A percentile compares a stretch with the other conserved stretches of the same genome.
Evolutionary conservation across 1,140 invertebrate genomes (phyloP).

Genomic region (Maconellicoccus hirsutus): DNA sequence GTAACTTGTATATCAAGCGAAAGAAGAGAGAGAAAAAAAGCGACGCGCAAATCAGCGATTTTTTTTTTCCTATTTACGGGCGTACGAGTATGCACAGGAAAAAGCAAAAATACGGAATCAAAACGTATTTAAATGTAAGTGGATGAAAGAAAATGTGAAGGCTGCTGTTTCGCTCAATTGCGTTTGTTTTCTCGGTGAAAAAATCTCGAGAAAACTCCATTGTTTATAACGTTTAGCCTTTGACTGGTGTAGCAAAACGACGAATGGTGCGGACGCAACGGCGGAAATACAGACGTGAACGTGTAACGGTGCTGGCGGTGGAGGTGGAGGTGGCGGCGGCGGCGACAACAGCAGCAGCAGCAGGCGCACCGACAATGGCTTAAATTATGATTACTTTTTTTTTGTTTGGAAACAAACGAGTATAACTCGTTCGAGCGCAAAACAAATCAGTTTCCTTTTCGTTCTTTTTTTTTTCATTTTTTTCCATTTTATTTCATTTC

Average conservation of each 20-base stretch:
- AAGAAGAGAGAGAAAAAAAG: too few species aligned
- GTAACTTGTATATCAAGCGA: too few species aligned
- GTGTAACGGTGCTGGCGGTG: too few species aligned
- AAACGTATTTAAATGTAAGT: constrained; percentile 22
- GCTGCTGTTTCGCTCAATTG: constrained; percentile 19
- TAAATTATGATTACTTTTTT: constrained; percentile 22
- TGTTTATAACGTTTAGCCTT: constrained; percentile 17
- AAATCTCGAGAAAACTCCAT: constrained; percentile 2
- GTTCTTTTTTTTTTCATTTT: neutral
- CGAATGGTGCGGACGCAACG: neutral
- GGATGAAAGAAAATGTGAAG: constrained; percentile 18
- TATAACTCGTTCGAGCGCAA: constrained; percentile 19
- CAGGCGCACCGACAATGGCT: constrained; percentile 13
- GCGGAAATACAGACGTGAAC: neutral
- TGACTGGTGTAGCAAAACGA: neutral
- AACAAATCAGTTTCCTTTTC: constrained; percentile 22
- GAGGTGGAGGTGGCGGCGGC: too few species aligned
- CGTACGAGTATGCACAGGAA: too few species aligned
- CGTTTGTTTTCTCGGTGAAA: constrained; percentile 15
- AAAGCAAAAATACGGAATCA: constrained; percentile 21
- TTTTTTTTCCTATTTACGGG: too few species aligned
- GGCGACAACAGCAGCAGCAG: neutral
- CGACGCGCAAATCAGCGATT: too few species aligned
- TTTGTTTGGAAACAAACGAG: constrained; percentile 18
- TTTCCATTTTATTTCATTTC: constrained; percentile 1